A percentile compares a stretch with the other conserved stretches of the same genome.
Conservation (phyloP, 2,888 invertebrate species). For the Chouioia cunea region DNA sequence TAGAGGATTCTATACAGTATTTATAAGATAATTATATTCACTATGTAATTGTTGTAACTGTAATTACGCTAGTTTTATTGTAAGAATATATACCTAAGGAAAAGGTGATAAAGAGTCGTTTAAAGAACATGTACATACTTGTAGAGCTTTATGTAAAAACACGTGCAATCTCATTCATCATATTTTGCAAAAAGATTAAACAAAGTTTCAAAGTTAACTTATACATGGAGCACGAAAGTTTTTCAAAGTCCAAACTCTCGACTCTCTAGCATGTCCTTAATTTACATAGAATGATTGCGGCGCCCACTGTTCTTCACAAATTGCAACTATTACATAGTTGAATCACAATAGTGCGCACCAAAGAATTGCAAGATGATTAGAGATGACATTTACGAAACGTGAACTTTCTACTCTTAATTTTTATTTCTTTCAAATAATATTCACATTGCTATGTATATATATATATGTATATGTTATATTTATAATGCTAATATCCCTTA, state of each 20-base stretch:
- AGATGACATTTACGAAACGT: constrained; percentile 43
- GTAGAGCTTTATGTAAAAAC: constrained; percentile 50
- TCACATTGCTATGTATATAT: constrained; percentile 51
- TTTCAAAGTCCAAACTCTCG: constrained; percentile 14
- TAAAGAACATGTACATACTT: constrained; percentile 54
- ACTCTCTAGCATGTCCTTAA: constrained; percentile 31
- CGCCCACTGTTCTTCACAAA: constrained; percentile 38
- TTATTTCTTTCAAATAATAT: constrained; percentile 46
- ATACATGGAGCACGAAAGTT: constrained; percentile 39
- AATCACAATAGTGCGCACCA: constrained; percentile 46
- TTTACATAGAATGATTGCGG: constrained; percentile 37
- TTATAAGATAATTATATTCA: constrained; percentile 66
- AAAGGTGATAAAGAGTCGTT: constrained; percentile 55
- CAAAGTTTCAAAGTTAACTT: constrained; percentile 36
- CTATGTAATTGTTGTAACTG: constrained; percentile 63
- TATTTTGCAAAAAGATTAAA: constrained; percentile 45
- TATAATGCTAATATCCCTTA: constrained; percentile 53
- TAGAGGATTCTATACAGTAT: constrained; percentile 68
- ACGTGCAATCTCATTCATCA: constrained; percentile 46
- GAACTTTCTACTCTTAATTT: constrained; percentile 36
- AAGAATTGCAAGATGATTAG: constrained; percentile 39
- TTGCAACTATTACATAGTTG: constrained; percentile 47
- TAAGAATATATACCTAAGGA: constrained; percentile 60
- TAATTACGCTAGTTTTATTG: constrained; percentile 61
- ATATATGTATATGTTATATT: constrained; percentile 50